Evolutionary conservation across 2,113 vertebrate genomes (phyloP), one percentile per base, ranked within the genome.

Genomic region (Falcunculus frontatus): DNA sequence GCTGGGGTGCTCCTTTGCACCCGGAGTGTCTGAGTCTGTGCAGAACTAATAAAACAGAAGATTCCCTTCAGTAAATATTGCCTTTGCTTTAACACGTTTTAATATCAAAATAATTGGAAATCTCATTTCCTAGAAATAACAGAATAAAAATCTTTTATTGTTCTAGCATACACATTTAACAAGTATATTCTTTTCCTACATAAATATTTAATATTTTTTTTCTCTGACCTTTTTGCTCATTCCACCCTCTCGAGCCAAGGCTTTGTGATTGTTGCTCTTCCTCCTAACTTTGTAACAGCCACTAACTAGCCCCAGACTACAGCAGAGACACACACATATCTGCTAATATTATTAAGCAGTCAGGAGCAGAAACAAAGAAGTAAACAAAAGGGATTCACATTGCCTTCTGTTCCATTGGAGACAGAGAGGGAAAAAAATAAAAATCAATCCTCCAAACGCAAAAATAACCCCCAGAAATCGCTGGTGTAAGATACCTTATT

Each of bases 331-430:
- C 22, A 25, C 35, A 11, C 25, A 1, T 49, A 60, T 84, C 85
- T 87, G 88, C 92, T 96, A 37, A 35, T 47, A 37, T 70, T 85
- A 91, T 83, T 86, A 91, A 77, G 95, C 93, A 94, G 82, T 72
- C 92, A 81, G 88, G 52, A 95, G 82, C 92, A 90, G 85, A 94
- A 95, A 94, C 86, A 94, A 90, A 93, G 88, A 90, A 57, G 92
- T 94, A 96, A 96, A 97, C 95, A 96, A 95, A 96, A 90, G 93
- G 79, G 90, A 90, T 93, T 94, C 85, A 42, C 27, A 4, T 75
- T 86, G 85, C 87, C 90, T 96, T 92, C 79, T 96, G 90, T 90
- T 96, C 76, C 85, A 68, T 1, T 81, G 89, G 82, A 95, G 82
- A 75, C 72, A 67, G 30, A 53, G 27, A 52, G 25, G 35, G 0